Evolutionary conservation across 2,888 invertebrate genomes (phyloP).

Genomic region (Mythimna impura): DNA sequence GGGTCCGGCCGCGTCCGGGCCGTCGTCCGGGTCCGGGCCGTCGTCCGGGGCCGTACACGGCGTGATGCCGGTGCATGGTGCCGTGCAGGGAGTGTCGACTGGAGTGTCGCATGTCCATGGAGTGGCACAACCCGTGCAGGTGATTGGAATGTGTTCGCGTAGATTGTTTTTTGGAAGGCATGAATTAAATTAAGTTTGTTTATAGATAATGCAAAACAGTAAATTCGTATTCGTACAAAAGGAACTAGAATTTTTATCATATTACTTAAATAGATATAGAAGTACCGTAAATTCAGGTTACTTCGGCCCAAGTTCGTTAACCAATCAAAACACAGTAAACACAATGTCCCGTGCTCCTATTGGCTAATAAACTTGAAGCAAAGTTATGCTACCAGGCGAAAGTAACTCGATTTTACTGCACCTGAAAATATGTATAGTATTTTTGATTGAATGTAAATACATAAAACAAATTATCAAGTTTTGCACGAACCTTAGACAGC

Average conservation of each 20-base stretch:
- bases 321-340: no score
- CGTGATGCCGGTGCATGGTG: slow-evolving; percentile 39
- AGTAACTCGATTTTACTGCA: no score
- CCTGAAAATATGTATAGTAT: not conserved
- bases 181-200: slow-evolving; percentile 38
- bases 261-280: no score
- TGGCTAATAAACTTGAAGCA: no score
- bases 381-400: no score
- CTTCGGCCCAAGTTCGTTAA: no score
- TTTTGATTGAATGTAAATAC: no score
- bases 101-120: slow-evolving; percentile 64
- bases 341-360: no score
- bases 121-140: slow-evolving; percentile 72
- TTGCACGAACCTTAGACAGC: slow-evolving; percentile 22
- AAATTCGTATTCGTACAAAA: no score
- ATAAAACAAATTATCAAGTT: not conserved
- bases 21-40: slow-evolving; percentile 34
- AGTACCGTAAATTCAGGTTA: no score
- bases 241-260: no score
- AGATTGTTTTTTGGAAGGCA: slow-evolving; percentile 58
- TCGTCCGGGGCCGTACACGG: slow-evolving; percentile 23
- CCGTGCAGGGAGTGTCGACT: slow-evolving; percentile 49
- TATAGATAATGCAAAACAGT: not conserved
- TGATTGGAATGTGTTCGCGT: slow-evolving; percentile 68
- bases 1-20: slow-evolving; percentile 12